A percentile compares a stretch with the other conserved stretches of the same genome.
Conservation (phyloP, 1,140 invertebrate species). For the Elymnias hypermnestra region DNA sequence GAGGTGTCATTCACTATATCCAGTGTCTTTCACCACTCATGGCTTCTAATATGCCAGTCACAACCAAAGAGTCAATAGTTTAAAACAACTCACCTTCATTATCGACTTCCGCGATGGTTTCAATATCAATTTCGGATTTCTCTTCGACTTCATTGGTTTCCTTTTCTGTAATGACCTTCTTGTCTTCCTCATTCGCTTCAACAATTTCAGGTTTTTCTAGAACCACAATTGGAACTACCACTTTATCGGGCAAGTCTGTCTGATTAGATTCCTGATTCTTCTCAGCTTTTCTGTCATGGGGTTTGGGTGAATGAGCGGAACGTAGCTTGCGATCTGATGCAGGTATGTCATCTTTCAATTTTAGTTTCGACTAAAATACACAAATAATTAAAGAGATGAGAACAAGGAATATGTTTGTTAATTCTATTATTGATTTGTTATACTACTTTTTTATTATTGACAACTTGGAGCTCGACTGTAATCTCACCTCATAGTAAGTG, state of each 20-base stretch:
- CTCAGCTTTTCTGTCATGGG: slow-evolving; percentile 34
- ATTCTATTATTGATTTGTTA: too few relatives aligned
- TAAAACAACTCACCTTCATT: slow-evolving; percentile 32
- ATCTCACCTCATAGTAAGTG: too few relatives aligned
- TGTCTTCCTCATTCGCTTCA: slow-evolving; percentile 9
- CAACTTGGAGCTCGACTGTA: too few relatives aligned
- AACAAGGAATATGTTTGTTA: too few relatives aligned
- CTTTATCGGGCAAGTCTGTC: slow-evolving; percentile 19
- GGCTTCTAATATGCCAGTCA: too few relatives aligned
- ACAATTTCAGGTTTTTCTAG: slow-evolving; percentile 15
- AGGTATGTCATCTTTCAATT: slow-evolving; percentile 49
- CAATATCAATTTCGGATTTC: slow-evolving; percentile 23
- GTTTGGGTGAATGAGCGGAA: slow-evolving; percentile 48
- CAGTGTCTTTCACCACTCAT: too few relatives aligned
- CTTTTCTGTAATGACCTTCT: slow-evolving; percentile 15
- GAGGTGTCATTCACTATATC: too few relatives aligned
- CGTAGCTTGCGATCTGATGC: slow-evolving; percentile 45
- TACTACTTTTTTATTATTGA: too few relatives aligned
- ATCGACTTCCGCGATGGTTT: slow-evolving; percentile 36
- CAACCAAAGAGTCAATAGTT: too few relatives aligned
- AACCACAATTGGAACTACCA: slow-evolving; percentile 11
- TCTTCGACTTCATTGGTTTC: slow-evolving; percentile 8
- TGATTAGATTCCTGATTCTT: slow-evolving; percentile 14
- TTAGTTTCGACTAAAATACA: slow-evolving; percentile 58
- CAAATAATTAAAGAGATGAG: too few relatives aligned